Conservation (phyloP, 2,888 invertebrate genomes). For the Dasypolia templi region DNA sequence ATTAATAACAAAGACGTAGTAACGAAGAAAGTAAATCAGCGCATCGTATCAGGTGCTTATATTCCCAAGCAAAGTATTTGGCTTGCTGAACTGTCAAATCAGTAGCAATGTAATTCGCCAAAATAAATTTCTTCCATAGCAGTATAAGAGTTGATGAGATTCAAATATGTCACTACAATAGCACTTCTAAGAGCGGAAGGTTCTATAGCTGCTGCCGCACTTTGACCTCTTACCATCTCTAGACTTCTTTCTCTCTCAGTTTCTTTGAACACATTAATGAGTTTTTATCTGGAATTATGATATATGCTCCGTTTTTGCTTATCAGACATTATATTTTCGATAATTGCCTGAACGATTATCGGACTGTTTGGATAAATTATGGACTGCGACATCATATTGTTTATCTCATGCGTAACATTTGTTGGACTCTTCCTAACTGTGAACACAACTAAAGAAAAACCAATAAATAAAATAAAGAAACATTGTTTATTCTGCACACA, state of each 20-base stretch:
- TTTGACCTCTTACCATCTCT: neutral
- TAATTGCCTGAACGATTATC: neutral
- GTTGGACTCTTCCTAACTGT: neutral
- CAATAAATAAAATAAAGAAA: too few species aligned
- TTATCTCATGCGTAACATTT: neutral
- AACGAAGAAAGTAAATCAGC: constrained; percentile 12
- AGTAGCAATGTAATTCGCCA: neutral
- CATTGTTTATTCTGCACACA: too few species aligned
- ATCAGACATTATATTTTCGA: neutral
- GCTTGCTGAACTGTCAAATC: constrained; percentile 1
- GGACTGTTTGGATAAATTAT: neutral
- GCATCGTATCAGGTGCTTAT: constrained; percentile 31
- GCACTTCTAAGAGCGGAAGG: neutral
- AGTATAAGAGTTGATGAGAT: neutral
- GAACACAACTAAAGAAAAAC: too few species aligned
- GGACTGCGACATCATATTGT: neutral
- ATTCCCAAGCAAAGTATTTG: constrained; percentile 21
- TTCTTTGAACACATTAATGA: neutral
- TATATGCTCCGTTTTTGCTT: neutral
- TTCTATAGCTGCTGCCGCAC: neutral
- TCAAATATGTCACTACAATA: neutral
- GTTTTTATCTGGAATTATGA: neutral
- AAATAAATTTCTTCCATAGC: neutral
- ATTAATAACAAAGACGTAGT: constrained; percentile 45
- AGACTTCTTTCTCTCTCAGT: neutral